phyloP scores from a whole-genome alignment of 2,113 vertebrate genomes.

The Neotoma lepida region DNA sequence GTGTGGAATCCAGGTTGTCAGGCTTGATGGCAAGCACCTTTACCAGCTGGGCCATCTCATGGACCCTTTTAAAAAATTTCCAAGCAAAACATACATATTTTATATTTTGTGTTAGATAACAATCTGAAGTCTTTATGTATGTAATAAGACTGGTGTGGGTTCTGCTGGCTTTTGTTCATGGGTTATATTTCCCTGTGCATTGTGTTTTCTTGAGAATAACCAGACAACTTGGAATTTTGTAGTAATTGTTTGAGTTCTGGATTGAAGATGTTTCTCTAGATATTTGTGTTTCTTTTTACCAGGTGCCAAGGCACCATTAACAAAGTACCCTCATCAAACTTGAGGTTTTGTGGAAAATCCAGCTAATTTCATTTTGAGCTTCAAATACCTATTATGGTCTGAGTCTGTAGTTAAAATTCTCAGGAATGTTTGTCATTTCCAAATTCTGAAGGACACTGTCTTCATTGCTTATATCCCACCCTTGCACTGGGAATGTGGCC shows the following conservation, averaged over 20 bases:
- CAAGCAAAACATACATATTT: not conserved
- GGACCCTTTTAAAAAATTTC: not conserved
- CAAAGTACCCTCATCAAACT: not conserved
- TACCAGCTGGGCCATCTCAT: not conserved
- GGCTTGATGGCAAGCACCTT: not conserved
- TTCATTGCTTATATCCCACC: not conserved
- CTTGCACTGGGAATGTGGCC: not conserved
- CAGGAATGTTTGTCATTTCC: not conserved
- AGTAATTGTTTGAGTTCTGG: constrained; percentile 8
- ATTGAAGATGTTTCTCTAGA: constrained; percentile 29
- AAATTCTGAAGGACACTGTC: not conserved
- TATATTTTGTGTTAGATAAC: not conserved
- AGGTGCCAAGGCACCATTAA: not conserved
- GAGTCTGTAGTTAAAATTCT: not conserved
- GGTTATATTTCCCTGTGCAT: not conserved
- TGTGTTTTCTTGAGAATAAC: not conserved
- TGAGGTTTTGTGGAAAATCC: constrained; percentile 13
- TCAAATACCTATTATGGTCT: not conserved
- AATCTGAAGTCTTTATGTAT: not conserved
- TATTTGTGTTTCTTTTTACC: not conserved
- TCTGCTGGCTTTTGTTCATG: constrained; percentile 3
- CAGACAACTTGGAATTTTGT: not conserved
- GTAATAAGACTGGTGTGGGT: not conserved
- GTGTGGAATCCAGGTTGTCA: not conserved
- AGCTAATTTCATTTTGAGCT: constrained; percentile 9